A percentile compares a stretch with the other conserved stretches of the same genome.
phyloP scores from a whole-genome alignment of 2,797 vertebrate species.

The Rhadinocentrus ornatus region DNA sequence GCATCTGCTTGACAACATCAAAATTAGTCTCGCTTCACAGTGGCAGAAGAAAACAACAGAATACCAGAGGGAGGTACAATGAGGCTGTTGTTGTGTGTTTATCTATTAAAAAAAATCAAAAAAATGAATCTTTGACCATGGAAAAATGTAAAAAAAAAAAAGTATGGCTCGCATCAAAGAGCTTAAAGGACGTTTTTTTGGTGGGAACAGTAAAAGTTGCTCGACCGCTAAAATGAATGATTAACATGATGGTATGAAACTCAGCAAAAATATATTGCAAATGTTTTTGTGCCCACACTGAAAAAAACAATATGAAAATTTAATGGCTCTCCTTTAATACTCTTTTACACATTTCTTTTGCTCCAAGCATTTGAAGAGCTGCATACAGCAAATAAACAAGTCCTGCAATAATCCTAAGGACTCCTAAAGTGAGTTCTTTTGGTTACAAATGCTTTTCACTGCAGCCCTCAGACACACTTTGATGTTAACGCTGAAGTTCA shows the following conservation, averaged over 20 bases:
- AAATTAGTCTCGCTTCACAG: conserved; percentile 47
- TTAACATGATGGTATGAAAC: conserved; percentile 2
- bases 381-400: conserved; percentile 23
- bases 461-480: neutral
- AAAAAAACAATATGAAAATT: conserved; percentile 13
- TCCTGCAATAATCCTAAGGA: conserved; percentile 11
- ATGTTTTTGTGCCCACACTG: neutral
- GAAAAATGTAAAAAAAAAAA: conserved; percentile 12
- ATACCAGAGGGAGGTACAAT: conserved; percentile 25
- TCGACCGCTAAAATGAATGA: conserved; percentile 5
- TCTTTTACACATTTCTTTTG: conserved; percentile 1
- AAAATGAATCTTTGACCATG: conserved; percentile 5
- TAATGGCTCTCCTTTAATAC: conserved; percentile 17
- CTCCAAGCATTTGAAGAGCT: conserved; percentile 16
- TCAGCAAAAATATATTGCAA: neutral
- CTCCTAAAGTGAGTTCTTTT: neutral
- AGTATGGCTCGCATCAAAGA: conserved; percentile 26
- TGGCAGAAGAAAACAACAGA: conserved; percentile 18
- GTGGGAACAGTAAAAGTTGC: neutral
- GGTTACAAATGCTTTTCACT: neutral
- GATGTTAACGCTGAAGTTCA: conserved; percentile 4
- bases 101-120: neutral
- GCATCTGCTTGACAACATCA: conserved; percentile 47
- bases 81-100: conserved; percentile 27
- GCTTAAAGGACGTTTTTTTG: conserved; percentile 10